phyloP scores from a whole-genome alignment of 2,888 invertebrate genomes.

The Amblyteles armatorius region DNA sequence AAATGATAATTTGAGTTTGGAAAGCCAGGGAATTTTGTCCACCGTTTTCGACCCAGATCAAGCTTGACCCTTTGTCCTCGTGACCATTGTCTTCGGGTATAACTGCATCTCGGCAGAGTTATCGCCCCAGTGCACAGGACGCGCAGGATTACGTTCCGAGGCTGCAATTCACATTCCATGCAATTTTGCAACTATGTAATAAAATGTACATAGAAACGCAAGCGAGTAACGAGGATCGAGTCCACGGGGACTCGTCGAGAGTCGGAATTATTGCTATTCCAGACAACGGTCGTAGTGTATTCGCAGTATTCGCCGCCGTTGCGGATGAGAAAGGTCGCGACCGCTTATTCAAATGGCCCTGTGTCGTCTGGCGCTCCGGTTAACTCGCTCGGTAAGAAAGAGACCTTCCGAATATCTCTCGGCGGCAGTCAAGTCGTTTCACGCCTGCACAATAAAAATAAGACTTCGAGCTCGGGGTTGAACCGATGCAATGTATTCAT shows the following conservation, averaged over 20 bases:
- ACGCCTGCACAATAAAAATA: background rate
- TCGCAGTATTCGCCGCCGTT: conserved; percentile 47
- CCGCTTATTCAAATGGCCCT: conserved; percentile 56
- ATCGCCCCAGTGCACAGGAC: conserved; percentile 59
- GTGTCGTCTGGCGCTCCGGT: conserved; percentile 21
- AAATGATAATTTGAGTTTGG: too few species aligned
- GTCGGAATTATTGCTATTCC: conserved; percentile 28
- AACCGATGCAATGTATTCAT: conserved; percentile 8
- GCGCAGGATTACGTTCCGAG: conserved; percentile 62
- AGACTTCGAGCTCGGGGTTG: background rate
- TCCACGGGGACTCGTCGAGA: conserved; percentile 12
- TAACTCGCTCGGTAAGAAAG: conserved; percentile 20
- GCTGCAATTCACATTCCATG: background rate
- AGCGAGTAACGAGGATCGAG: conserved; percentile 34
- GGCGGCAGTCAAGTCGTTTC: conserved; percentile 19
- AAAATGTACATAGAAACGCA: conserved; percentile 15
- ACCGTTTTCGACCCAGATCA: conserved; percentile 60
- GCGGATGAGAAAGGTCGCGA: conserved; percentile 60
- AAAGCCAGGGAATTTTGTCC: too few species aligned
- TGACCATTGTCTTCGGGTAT: conserved; percentile 55
- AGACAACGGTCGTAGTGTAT: conserved; percentile 7
- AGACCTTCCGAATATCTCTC: conserved; percentile 22
- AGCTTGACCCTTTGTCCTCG: conserved; percentile 48
- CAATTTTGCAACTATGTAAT: conserved; percentile 13
- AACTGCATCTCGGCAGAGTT: conserved; percentile 56